Conservation (phyloP, 2,797 vertebrate species). For the Chelmon rostratus region DNA sequence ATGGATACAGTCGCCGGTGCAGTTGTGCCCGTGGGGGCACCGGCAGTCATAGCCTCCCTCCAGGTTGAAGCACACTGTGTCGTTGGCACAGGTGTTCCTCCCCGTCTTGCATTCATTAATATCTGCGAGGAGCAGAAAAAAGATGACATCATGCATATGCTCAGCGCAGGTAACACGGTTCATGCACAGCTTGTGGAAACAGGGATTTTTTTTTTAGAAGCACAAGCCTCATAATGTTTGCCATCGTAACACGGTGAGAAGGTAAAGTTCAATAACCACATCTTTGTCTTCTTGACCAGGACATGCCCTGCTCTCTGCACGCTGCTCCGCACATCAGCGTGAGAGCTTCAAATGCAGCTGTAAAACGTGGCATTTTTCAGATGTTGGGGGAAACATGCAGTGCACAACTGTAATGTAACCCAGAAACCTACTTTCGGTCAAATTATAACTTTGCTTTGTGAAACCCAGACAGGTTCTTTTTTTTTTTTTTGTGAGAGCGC, state of each 20-base stretch:
- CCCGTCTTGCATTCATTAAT: conserved; percentile 97
- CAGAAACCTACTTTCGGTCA: conserved; percentile 73
- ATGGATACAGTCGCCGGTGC: conserved; percentile 96
- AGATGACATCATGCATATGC: conserved; percentile 56
- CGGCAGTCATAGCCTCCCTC: conserved; percentile 97
- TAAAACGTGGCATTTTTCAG: conserved; percentile 22
- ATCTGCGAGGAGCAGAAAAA: conserved; percentile 83
- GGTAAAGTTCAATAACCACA: conserved; percentile 9
- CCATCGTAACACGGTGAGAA: not conserved
- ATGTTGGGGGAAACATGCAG: conserved; percentile 20
- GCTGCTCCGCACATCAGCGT: not conserved
- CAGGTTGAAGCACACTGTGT: conserved; percentile 98
- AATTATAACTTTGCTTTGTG: conserved; percentile 61
- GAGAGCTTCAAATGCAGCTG: conserved; percentile 25
- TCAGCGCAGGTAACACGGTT: conserved; percentile 38
- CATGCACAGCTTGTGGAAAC: not conserved
- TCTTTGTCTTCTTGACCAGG: conserved; percentile 12
- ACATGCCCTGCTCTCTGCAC: conserved; percentile 5
- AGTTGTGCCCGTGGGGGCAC: conserved; percentile 97
- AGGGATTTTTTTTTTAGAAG: not conserved
- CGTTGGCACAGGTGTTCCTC: conserved; percentile 96
- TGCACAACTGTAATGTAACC: conserved; percentile 52
- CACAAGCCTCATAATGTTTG: conserved; percentile 4
- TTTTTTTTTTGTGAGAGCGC: conserved; percentile 24
- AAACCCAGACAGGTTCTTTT: conserved; percentile 26